Conservation (phyloP, 2,797 vertebrate genomes). For the Spinus olivaceus region DNA sequence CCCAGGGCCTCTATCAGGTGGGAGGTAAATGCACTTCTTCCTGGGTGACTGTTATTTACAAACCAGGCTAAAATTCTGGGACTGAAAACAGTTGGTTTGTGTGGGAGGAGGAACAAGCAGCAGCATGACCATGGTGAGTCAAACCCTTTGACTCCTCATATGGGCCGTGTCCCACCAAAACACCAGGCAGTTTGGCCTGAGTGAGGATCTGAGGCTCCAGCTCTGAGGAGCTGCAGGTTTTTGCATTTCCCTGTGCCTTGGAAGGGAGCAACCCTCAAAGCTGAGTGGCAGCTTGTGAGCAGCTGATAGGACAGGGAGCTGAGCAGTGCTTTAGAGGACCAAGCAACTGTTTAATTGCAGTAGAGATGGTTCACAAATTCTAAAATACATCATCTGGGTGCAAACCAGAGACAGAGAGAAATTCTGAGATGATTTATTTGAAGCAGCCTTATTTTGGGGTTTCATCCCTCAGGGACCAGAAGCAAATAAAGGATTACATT, state of each 20-base stretch:
- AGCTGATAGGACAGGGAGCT: not conserved
- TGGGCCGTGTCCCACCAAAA: not conserved
- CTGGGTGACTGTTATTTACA: not conserved
- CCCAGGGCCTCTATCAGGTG: not conserved
- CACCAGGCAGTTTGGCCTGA: not conserved
- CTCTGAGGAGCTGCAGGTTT: not conserved
- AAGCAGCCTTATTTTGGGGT: not conserved
- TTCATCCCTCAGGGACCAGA: not conserved
- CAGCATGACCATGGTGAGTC: not conserved
- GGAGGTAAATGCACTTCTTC: not conserved
- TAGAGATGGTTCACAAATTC: not conserved
- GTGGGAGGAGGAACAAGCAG: conserved; percentile 1
- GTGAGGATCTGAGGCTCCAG: not conserved
- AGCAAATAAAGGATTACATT: not conserved
- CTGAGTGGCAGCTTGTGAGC: not conserved
- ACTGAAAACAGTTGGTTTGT: not conserved
- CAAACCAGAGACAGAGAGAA: not conserved
- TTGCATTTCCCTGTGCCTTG: not conserved
- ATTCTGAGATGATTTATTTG: not conserved
- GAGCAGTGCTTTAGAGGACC: not conserved
- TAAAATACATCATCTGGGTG: not conserved
- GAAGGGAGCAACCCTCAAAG: not conserved
- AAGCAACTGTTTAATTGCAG: not conserved
- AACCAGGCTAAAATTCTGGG: not conserved
- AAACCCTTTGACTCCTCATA: not conserved